Conservation (phyloP, 2,888 invertebrate genomes). For the Stratiomys singularior region DNA sequence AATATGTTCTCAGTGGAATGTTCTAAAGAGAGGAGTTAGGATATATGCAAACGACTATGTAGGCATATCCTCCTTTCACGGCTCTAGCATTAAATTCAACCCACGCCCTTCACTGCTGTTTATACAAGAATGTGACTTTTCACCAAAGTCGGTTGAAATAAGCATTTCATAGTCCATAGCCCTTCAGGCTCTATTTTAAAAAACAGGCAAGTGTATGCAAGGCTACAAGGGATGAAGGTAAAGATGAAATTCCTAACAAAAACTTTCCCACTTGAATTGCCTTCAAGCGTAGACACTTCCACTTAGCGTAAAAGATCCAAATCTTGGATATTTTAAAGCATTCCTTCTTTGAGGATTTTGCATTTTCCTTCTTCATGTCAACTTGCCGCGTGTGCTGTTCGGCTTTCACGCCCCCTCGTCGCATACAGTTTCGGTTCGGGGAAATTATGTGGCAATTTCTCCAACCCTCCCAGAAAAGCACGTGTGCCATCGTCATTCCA, state of each 20-base stretch:
- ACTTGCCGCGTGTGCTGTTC: not conserved
- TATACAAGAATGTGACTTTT: not conserved
- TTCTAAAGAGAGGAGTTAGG: not conserved
- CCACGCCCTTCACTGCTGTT: not conserved
- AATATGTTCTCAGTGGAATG: not conserved
- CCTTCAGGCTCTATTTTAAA: not conserved
- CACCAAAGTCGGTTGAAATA: not conserved
- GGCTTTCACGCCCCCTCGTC: not conserved
- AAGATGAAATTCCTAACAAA: not conserved
- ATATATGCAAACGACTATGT: not conserved
- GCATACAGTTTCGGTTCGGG: not conserved
- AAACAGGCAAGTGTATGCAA: not conserved
- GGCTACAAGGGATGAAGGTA: not conserved
- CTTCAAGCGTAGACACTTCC: constrained; percentile 40
- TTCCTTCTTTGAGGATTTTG: not conserved
- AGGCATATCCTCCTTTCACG: not conserved
- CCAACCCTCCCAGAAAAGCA: not conserved
- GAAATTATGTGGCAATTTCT: constrained; percentile 10
- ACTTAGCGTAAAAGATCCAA: constrained; percentile 30
- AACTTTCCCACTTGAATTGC: constrained; percentile 14
- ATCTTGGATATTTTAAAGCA: constrained; percentile 12
- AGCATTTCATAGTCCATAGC: not conserved
- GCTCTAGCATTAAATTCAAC: not conserved
- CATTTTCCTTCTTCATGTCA: not conserved
- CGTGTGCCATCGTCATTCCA: too few species aligned